A percentile compares a stretch with the other conserved stretches of the same genome.
phyloP scores from a whole-genome alignment of 2,113 vertebrate genomes.

The Anolis carolinensis region DNA sequence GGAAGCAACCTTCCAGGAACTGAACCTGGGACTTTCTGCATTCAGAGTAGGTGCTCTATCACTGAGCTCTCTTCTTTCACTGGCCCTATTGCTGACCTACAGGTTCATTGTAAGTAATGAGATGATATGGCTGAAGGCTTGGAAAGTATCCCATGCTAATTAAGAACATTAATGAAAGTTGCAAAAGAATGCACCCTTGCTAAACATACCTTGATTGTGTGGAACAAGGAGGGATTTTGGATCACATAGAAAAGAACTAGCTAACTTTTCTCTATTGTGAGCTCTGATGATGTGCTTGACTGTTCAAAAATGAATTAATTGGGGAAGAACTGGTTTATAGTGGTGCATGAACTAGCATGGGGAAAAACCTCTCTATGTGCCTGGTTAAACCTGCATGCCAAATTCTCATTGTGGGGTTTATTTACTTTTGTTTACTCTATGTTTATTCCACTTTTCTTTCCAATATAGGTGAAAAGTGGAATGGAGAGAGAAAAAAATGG shows the following conservation, averaged over 20 bases:
- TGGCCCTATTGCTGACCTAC: too few relatives aligned
- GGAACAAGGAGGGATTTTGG: not conserved
- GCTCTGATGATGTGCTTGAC: not conserved
- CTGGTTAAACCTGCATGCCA: not conserved
- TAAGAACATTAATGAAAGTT: not conserved
- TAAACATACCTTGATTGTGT: not conserved
- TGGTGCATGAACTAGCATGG: not conserved
- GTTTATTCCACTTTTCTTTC: too few relatives aligned
- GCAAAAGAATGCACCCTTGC: not conserved
- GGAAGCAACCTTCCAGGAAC: too few relatives aligned
- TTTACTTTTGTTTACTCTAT: too few relatives aligned
- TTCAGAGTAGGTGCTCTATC: too few relatives aligned
- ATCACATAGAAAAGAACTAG: not conserved
- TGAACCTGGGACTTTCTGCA: too few relatives aligned
- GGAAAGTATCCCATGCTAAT: not conserved
- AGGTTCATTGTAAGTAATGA: too few relatives aligned
- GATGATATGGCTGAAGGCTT: too few relatives aligned
- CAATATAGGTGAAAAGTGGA: too few relatives aligned
- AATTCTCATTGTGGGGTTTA: not conserved
- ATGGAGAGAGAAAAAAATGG: too few relatives aligned
- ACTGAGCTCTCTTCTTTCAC: too few relatives aligned
- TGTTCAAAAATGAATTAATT: not conserved
- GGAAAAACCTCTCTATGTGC: not conserved
- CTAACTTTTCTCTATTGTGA: too few relatives aligned
- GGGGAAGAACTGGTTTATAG: not conserved